Conservation (phyloP, 2,888 invertebrate genomes). For the Zaprionus bogoriensis region DNA sequence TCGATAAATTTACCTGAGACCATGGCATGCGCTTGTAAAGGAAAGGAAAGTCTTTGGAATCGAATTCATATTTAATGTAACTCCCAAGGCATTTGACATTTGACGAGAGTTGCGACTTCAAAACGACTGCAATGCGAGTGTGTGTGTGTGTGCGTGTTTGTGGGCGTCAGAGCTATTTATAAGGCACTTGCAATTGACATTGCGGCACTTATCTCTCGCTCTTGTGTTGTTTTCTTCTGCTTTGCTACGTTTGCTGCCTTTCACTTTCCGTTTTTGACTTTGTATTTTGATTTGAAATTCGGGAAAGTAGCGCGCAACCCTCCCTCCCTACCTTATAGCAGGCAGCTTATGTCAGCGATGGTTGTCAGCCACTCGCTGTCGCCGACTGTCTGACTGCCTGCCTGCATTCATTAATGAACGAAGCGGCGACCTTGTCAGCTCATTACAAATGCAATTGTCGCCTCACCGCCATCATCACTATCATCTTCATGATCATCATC, state of each 20-base stretch:
- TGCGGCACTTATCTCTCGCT: slow-evolving; percentile 36
- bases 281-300: slow-evolving; percentile 13
- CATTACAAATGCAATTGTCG: slow-evolving; percentile 56
- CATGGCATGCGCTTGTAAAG: too few relatives aligned
- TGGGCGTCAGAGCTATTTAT: slow-evolving; percentile 46
- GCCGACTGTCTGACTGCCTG: slow-evolving; percentile 15
- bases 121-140: slow-evolving; percentile 4
- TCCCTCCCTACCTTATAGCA: slow-evolving; percentile 19
- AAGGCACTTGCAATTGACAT: slow-evolving; percentile 54
- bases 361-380: background rate
- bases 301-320: slow-evolving; percentile 31
- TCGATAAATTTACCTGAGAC: background rate
- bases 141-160: slow-evolving; percentile 3
- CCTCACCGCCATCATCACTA: too few relatives aligned
- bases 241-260: slow-evolving; percentile 27
- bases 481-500: too few relatives aligned
- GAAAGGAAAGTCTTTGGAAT: slow-evolving; percentile 31
- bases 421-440: slow-evolving; percentile 48
- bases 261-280: slow-evolving; percentile 46
- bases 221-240: background rate
- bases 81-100: slow-evolving; percentile 28
- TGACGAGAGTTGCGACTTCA: slow-evolving; percentile 10
- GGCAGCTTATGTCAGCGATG: slow-evolving; percentile 5
- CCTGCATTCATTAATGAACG: slow-evolving; percentile 27
- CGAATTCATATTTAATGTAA: slow-evolving; percentile 26